phyloP scores from a whole-genome alignment of 2,797 vertebrate species.

The Esox lucius region DNA sequence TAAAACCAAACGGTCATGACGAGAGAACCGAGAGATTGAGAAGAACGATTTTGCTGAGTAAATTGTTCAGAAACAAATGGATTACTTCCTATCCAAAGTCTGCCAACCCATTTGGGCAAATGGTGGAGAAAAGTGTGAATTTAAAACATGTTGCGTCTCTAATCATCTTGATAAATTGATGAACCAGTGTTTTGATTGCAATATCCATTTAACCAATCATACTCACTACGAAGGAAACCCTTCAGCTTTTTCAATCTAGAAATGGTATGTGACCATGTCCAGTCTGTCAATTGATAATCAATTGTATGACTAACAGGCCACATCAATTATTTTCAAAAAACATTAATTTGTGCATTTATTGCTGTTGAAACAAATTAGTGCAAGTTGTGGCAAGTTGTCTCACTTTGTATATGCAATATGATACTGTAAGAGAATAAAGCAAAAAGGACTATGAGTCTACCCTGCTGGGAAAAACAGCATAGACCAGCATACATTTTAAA shows the following conservation, averaged over 20 bases:
- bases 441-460: background rate
- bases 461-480: too few relatives aligned
- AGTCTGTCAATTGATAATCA: background rate
- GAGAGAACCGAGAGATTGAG: slow-evolving; percentile 27
- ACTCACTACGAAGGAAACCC: background rate
- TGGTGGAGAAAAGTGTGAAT: slow-evolving; percentile 29
- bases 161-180: slow-evolving; percentile 11
- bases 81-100: slow-evolving; percentile 24
- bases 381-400: background rate
- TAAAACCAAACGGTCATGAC: slow-evolving; percentile 20
- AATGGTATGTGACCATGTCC: background rate
- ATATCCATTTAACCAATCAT: background rate
- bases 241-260: background rate
- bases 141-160: slow-evolving; percentile 40
- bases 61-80: slow-evolving; percentile 35
- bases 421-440: background rate
- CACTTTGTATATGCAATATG: background rate
- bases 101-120: slow-evolving; percentile 28
- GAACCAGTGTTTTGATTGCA: slow-evolving; percentile 1
- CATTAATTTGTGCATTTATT: background rate
- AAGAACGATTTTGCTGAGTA: slow-evolving; percentile 35
- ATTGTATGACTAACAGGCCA: background rate
- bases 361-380: background rate
- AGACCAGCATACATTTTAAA: too few relatives aligned
- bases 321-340: background rate